A percentile compares a stretch with the other conserved stretches of the same genome.
phyloP scores from a whole-genome alignment of 2,888 invertebrate species.

The Eristalinus aeneus region DNA sequence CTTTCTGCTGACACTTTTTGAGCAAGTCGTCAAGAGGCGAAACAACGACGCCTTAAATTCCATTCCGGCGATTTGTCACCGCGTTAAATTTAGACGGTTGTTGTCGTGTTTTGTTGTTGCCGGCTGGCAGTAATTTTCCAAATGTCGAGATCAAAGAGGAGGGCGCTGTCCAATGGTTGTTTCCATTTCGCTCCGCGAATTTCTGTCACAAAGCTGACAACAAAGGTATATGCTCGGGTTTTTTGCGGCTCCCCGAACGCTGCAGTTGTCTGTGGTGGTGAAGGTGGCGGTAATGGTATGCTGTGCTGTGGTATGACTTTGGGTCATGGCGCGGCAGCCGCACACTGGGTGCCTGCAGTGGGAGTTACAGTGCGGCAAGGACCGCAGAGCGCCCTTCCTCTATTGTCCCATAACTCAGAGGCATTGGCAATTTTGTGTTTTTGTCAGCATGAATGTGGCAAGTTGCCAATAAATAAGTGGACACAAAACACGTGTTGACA shows the following conservation, averaged over 20 bases:
- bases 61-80: constrained; percentile 57
- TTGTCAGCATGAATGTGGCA: constrained; percentile 65
- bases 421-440: constrained; percentile 66
- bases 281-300: background rate
- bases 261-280: background rate
- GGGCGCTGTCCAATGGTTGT: constrained; percentile 34
- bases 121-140: constrained; percentile 18
- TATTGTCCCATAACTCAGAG: constrained; percentile 45
- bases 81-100: constrained; percentile 56
- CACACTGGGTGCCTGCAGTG: background rate
- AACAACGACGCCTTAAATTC: constrained; percentile 51
- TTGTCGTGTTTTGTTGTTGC: constrained; percentile 27
- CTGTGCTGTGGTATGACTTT: constrained; percentile 23
- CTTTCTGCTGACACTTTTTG: constrained; percentile 5
- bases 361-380: constrained; percentile 25
- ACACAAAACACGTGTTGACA: constrained; percentile 69
- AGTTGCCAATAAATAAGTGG: constrained; percentile 63
- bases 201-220: constrained; percentile 26
- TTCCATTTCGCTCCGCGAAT: constrained; percentile 47
- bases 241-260: constrained; percentile 7
- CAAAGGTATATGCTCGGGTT: background rate
- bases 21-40: constrained; percentile 20
- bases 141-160: constrained; percentile 19
- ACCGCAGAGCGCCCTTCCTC: constrained; percentile 24
- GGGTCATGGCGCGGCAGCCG: constrained; percentile 44